phyloP scores from a whole-genome alignment of 2,888 invertebrate species.

The Acholoe squamosa region DNA sequence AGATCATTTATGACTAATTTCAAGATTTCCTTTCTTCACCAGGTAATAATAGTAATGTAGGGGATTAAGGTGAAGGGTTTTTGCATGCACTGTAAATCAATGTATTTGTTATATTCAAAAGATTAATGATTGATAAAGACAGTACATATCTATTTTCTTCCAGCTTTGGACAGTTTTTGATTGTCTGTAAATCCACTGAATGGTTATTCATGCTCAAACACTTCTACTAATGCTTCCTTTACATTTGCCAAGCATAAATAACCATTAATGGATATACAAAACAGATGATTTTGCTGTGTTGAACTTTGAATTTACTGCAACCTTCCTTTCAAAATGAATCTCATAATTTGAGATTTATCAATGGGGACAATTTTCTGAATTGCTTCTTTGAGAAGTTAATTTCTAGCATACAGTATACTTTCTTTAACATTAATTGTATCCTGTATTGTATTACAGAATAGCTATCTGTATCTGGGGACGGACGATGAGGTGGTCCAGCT shows the following conservation, averaged over 20 bases:
- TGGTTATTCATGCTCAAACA: conserved; percentile 32
- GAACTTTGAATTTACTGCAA: too few species aligned
- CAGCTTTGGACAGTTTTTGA: background rate
- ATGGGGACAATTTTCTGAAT: background rate
- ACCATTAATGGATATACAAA: background rate
- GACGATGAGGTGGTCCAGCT: conserved; percentile 75
- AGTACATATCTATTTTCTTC: background rate
- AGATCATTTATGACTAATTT: background rate
- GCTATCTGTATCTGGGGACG: conserved; percentile 75
- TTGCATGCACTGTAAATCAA: background rate
- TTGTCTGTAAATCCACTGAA: background rate
- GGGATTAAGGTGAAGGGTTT: background rate
- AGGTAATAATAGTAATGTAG: background rate
- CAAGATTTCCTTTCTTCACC: background rate
- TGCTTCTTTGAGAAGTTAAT: too few species aligned
- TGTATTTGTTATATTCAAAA: too few species aligned
- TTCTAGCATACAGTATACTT: background rate
- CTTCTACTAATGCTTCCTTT: background rate
- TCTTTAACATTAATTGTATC: background rate
- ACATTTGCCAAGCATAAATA: conserved; percentile 24
- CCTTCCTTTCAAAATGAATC: background rate
- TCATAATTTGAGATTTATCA: background rate
- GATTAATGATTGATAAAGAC: too few species aligned
- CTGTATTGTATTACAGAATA: conserved; percentile 69
- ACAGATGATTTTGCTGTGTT: background rate